Base-by-base conservation (phyloP, 2,888 invertebrate species). In the Vanessa cardui region DNA sequence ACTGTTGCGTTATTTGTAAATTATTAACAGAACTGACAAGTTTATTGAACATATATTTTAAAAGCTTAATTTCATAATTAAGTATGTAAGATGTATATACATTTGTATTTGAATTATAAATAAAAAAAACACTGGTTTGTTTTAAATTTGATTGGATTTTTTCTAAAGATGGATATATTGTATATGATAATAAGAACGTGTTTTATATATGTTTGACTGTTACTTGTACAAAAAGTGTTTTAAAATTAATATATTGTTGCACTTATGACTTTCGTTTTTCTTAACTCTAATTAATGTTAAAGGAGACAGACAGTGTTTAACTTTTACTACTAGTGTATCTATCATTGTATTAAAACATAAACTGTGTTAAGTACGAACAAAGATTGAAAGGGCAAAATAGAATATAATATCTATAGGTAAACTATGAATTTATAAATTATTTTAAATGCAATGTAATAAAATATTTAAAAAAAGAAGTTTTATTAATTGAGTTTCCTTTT, bases 331-430 rank as follows among this genome's bases (percentile, higher is more conserved):
- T 62, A 71, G 72, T 74, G 67, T 71, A 54, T 26, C 15, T 75
- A 71, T 68, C 79, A 81, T 80, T 82, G 81, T 82, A 85, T 39
- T 76, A 75, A 81, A 82, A 77, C 78, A 82, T 82, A 78, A 39
- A 74, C 72, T 67, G 73, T 71, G 73, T 78, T 78, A 71, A 76
- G 74, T 79, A 78, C 77, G 88, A 88, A 87, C 87, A 88, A 88
- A 87, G 78, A 85, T 82, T 80, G 77, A 73, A 84, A 83, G 81
- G 77, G 75, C 75, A 79, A 76, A 72, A 75, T 77, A 77, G 78
- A 73, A 81, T 82, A 82, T 81, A 78, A 76, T 81, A 77, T 80
- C 76, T 69, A 66, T 74, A 74, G 72, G 74, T 74, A 72, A 62
- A 72, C 72, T 73, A 73, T 74, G 72, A 72, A 69, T 68, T 71